phyloP scores from a whole-genome alignment of 2,888 invertebrate genomes.

The Lasioglossum marginatum region DNA sequence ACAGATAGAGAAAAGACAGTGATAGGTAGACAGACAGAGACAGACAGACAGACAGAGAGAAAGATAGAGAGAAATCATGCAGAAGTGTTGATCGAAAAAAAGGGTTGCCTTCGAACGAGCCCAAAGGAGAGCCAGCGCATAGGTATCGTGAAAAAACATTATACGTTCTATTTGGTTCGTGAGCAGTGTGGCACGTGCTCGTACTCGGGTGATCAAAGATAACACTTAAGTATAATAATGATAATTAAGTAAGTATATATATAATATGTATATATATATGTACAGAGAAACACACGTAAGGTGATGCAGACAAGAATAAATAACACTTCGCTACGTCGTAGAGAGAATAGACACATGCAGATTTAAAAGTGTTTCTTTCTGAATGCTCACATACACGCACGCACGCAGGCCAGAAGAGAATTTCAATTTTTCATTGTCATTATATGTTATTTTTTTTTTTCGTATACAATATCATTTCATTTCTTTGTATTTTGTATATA shows the following conservation, averaged over 20 bases:
- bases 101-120: constrained; percentile 71
- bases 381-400: constrained; percentile 75
- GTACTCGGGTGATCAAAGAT: constrained; percentile 64
- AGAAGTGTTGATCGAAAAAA: constrained; percentile 70
- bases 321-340: constrained; percentile 56
- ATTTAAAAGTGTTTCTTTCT: constrained; percentile 42
- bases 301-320: constrained; percentile 65
- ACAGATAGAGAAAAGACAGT: constrained; percentile 54
- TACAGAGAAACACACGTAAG: constrained; percentile 57
- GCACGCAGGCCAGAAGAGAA: constrained; percentile 76
- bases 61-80: constrained; percentile 59
- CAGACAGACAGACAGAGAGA: background rate
- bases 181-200: constrained; percentile 73
- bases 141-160: constrained; percentile 61
- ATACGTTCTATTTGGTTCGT: constrained; percentile 51
- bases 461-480: constrained; percentile 12
- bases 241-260: constrained; percentile 42
- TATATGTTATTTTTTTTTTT: constrained; percentile 24
- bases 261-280: constrained; percentile 35
- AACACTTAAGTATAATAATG: constrained; percentile 53
- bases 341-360: constrained; percentile 65
- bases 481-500: constrained; percentile 32
- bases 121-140: constrained; percentile 74
- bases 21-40: constrained; percentile 47
- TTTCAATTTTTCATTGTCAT: constrained; percentile 63